Base-by-base conservation (phyloP, 2,797 vertebrate genomes). In the Esox masquinongy region DNA sequence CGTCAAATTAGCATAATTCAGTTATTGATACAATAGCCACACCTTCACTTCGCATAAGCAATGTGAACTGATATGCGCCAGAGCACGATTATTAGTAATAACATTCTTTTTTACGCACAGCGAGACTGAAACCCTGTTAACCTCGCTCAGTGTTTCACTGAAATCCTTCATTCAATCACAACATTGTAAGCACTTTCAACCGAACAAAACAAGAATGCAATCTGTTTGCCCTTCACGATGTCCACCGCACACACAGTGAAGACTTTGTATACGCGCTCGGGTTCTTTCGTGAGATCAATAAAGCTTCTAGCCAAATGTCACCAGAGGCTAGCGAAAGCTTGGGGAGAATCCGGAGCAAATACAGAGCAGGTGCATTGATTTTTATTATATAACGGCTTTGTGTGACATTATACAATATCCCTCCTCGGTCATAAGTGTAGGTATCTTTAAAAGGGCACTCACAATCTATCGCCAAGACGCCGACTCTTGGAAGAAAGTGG, bases 231-330 rank as follows among this genome's bases (percentile, higher is more conserved):
- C 75, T 83, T 83, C 78, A 74, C 76, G 76, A 68, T 26, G 75
- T 79, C 79, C 31, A 47, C 39, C 75, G 78, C 12, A 47, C 43
- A 47, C 43, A 47, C 43, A 47, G 9, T 47, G 43, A 47, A 47
- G 43, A 47, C 43, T 68, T 72, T 47, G 71, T 78, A 70, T 80
- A 59, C 39, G 22, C 68, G 83, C 82, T 79, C 82, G 75, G 51
- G 74, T 69, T 53, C 78, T 80, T 83, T 86, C 72, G 74, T 50
- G 61, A 70, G 31, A 91, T 92, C 90, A 83, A 90, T 92, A 86
- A 61, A 70, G 84, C 85, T 88, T 83, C 83, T 83, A 90, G 85
- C 79, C 86, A 92, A 90, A 92, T 89, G 90, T 91, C 88, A 92
- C 84, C 88, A 81, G 56, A 81, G 81, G 82, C 88, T 85, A 81